Evolutionary conservation across 2,113 vertebrate genomes (phyloP), one percentile per base, ranked within the genome.

Genomic region (Ochotona princeps): DNA sequence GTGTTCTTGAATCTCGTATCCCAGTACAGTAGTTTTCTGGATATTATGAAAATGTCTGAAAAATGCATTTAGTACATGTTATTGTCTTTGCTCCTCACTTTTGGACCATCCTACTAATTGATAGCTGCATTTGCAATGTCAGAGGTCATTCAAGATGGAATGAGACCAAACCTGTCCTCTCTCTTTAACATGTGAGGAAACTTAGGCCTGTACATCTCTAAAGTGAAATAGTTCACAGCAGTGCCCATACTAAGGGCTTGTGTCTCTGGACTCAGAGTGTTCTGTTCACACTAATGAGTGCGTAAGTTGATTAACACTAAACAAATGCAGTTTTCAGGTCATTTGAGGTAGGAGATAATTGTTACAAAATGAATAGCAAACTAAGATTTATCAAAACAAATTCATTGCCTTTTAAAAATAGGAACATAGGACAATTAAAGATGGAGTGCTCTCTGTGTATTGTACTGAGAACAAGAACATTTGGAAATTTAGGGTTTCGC

Each of bases 121-220:
- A 49, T 93, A 74, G 11, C 51, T 94, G 54, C 75, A 82, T 79
- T 44, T 79, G 92, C 49, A 49, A 87, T 20, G 49, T 51, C 54
- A 63, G 65, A 72, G 54, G 72, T 20, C 21, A 4, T 88, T 69
- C 80, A 20, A 89, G 80, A 35, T 72, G 49, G 69, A 65, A 8
- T 87, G 70, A 95, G 49, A 89, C 66, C 28, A 76, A 23, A 73
- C 87, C 72, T 81, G 26, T 26, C 25, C 4, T 91, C 49, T 32
- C 67, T 94, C 8, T 87, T 94, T 84, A 94, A 91, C 32, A 8
- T 81, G 32, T 80, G 76, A 94, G 51, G 65, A 94, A 92, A 89
- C 65, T 32, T 35, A 91, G 67, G 25, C 65, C 28, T 25, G 25
- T 38, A n/a, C 26, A 35, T 73, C 67, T 94, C 57, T 35, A 84